Base-by-base conservation (phyloP, 1,140 invertebrate genomes). In the Stenopsyche tienmushanensis region DNA sequence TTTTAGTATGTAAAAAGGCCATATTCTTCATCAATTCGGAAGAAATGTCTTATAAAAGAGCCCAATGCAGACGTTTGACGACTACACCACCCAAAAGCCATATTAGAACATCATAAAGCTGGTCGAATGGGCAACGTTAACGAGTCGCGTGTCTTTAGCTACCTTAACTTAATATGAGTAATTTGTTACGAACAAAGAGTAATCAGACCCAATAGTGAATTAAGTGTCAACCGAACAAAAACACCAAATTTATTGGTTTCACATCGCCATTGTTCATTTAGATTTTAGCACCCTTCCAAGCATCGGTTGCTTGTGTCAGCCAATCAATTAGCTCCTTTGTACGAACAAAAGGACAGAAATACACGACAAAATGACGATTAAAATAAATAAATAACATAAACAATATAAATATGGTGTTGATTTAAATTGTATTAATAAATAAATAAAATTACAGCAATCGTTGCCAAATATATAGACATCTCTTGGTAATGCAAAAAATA, bases 181-280 rank as follows among this genome's bases (percentile, higher is more conserved):
- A 49, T 62, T 24, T 52, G 49, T 24, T 53, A 8, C 15, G 29
- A 53, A 50, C 47, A 63, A 63, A 53, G 59, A 13, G 44, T 26
- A 50, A 62, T 45, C 21, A 62, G 24, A 24, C 21, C 23, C 18
- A 55, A 64, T 54, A 54, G n/a, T 55, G 62, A 64, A 54, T 64
- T 24, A 41, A 52, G 26, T 53, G 60, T 54, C 49, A 64, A 64
- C 8, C 23, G 50, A 54, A 64, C 21, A 64, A 55, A 54, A 64
- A 42, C 21, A n/a, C 23, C 21, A n/a, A 39, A 64, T 64, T 64
- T 64, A 64, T 63, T 53, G 60, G 39, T 26, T 64, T 24, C 21
- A 10, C 15, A 7, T 8, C n/a, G 24, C 15, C 21, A 52, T 52
- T 52, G 49, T 21, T 62, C 52, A 18, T 17, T 1, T 34, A n/a